Conservation (phyloP, 2,113 vertebrate species). For the Neodontobutis hainanensis region DNA sequence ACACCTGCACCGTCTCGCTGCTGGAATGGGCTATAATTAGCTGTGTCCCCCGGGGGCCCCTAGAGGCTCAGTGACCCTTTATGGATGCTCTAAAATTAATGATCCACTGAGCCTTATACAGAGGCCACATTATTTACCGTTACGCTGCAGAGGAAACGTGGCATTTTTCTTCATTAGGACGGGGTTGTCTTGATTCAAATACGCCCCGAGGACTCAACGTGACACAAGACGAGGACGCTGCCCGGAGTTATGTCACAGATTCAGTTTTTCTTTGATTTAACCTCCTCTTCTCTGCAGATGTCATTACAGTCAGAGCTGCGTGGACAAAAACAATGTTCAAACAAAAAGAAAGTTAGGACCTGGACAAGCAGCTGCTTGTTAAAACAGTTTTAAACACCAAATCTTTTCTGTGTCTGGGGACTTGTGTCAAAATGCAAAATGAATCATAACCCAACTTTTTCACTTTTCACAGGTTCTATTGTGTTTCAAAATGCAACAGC, state of each 20-base stretch:
- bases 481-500: no score
- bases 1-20: constrained; percentile 35
- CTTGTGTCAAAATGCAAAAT: neutral
- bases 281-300: constrained; percentile 1
- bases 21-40: constrained; percentile 60
- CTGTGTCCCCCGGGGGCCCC: constrained; percentile 40
- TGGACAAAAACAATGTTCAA: neutral
- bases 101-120: constrained; percentile 52
- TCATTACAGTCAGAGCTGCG: constrained; percentile 10
- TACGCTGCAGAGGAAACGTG: constrained; percentile 18
- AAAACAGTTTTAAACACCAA: neutral
- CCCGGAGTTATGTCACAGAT: constrained; percentile 19
- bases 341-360: constrained; percentile 11
- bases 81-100: constrained; percentile 54
- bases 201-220: constrained; percentile 31
- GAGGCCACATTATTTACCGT: constrained; percentile 43
- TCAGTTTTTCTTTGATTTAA: neutral
- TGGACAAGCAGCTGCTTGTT: neutral
- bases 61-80: constrained; percentile 44
- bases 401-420: neutral
- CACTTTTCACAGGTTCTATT: no score
- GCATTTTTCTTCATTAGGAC: constrained; percentile 44
- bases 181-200: constrained; percentile 30
- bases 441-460: neutral
- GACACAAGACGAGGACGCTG: constrained; percentile 7